Evolutionary conservation across 2,113 vertebrate species (phyloP).

Genomic region (Podocnemis expansa): DNA sequence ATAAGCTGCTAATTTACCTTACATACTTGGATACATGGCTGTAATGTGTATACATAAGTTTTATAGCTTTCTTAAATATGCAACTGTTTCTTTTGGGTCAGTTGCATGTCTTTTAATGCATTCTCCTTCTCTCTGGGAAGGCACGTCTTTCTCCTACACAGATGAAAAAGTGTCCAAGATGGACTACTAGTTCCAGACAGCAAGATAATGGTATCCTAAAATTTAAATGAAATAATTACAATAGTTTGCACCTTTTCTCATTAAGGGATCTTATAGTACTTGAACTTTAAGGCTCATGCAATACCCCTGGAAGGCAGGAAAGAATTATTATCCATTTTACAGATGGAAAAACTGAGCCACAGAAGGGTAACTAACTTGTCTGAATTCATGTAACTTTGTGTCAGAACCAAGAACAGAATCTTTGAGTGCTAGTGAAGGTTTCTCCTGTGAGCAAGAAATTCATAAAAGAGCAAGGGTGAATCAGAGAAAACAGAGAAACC

Average conservation of each 20-base stretch:
- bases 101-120: slow-evolving; percentile 42
- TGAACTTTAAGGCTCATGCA: neutral
- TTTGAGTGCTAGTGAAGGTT: neutral
- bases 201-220: slow-evolving; percentile 12
- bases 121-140: neutral
- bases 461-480: neutral
- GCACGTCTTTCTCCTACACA: neutral
- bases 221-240: slow-evolving; percentile 4
- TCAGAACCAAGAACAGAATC: slow-evolving; percentile 34
- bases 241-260: slow-evolving; percentile 1
- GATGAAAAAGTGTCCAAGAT: neutral
- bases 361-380: neutral
- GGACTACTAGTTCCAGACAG: neutral
- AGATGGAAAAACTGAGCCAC: slow-evolving; percentile 55
- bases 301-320: slow-evolving; percentile 39
- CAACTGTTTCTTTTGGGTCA: neutral
- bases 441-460: rapidly evolving
- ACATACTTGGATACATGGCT: neutral
- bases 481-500: neutral
- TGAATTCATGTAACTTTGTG: slow-evolving; percentile 1
- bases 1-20: neutral
- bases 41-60: neutral
- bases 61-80: neutral
- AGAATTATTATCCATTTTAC: slow-evolving; percentile 47
- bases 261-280: slow-evolving; percentile 22